Percentiles rank a stretch among this genome's conserved stretches.
Evolutionary conservation across 2,113 vertebrate species (phyloP).

Genomic region (Hiodon tergisus): DNA sequence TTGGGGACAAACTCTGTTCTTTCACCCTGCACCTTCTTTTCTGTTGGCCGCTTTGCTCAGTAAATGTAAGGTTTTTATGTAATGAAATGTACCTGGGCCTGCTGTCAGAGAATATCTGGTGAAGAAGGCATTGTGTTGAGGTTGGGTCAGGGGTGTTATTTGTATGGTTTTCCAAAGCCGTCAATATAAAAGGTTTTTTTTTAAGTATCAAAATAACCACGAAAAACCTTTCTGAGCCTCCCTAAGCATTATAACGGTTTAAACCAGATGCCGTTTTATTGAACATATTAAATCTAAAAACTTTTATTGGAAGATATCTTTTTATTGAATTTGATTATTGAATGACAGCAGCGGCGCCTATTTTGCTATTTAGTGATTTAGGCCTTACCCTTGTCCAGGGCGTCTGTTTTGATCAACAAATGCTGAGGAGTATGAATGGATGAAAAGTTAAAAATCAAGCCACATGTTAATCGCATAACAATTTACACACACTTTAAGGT

Average conservation of each 20-base stretch:
- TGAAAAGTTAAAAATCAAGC: no score
- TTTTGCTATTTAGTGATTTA: no score
- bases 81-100: conserved; percentile 8
- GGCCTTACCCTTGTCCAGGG: no score
- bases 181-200: not conserved
- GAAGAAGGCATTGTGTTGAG: not conserved
- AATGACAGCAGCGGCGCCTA: no score
- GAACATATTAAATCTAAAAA: no score
- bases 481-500: no score
- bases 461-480: no score
- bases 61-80: not conserved
- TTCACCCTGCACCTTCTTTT: not conserved
- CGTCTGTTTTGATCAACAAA: no score
- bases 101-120: not conserved
- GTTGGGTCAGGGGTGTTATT: not conserved
- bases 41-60: not conserved
- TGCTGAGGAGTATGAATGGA: no score
- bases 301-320: no score
- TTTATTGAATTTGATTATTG: no score
- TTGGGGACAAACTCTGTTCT: not conserved
- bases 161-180: not conserved
- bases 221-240: not conserved
- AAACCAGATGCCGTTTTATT: no score
- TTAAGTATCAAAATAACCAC: not conserved
- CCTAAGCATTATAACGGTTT: not conserved